Percentiles rank a stretch among this genome's conserved stretches.
Conservation (phyloP, 2,888 invertebrate genomes). For the Celastrina argiolus region DNA sequence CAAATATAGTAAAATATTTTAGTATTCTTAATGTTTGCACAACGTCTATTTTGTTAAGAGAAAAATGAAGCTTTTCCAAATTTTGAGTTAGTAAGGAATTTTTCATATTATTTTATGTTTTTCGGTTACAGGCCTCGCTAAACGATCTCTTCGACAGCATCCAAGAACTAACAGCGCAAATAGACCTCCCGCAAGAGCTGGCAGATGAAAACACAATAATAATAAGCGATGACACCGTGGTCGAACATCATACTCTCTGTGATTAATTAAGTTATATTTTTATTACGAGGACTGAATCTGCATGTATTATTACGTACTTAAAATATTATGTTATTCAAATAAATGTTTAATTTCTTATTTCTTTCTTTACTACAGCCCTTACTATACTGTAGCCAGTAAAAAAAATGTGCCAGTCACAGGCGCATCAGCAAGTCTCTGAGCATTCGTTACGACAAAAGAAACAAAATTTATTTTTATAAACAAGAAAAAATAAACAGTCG, state of each 20-base stretch:
- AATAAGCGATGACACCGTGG: slow-evolving; percentile 59
- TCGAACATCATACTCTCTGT: slow-evolving; percentile 64
- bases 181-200: slow-evolving; percentile 61
- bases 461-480: too few relatives aligned
- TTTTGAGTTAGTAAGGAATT: not conserved
- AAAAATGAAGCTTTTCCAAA: not conserved
- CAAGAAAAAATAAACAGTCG: too few relatives aligned
- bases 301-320: slow-evolving; percentile 8
- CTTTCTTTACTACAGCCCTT: too few relatives aligned
- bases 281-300: not conserved
- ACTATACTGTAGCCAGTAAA: too few relatives aligned
- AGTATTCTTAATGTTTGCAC: not conserved
- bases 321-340: not conserved
- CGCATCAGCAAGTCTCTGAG: too few relatives aligned
- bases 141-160: slow-evolving; percentile 60
- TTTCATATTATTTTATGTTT: not conserved
- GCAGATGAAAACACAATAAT: slow-evolving; percentile 61
- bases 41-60: too few relatives aligned
- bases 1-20: too few relatives aligned
- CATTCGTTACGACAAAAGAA: too few relatives aligned
- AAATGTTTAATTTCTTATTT: not conserved
- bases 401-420: too few relatives aligned
- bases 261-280: slow-evolving; percentile 42
- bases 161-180: slow-evolving; percentile 63
- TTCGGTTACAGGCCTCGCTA: slow-evolving; percentile 48